Percentiles rank a stretch among this genome's conserved stretches.
Conservation (phyloP, 2,888 invertebrate species). For the Protophormia terraenovae region DNA sequence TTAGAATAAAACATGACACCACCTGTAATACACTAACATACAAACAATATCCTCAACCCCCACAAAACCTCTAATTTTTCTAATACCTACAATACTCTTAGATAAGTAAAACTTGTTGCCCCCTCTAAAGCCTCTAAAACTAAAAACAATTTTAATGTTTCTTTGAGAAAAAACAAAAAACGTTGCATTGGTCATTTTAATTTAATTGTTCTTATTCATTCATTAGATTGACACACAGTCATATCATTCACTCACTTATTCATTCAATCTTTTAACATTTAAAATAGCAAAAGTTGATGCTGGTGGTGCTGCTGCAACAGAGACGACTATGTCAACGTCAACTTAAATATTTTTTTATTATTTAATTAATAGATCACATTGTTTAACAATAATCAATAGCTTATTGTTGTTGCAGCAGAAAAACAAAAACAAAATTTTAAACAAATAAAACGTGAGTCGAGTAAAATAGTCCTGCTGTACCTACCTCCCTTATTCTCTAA, state of each 20-base stretch:
- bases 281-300: neutral
- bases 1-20: neutral
- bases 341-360: neutral
- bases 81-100: neutral
- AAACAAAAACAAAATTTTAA: neutral
- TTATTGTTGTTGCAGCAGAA: neutral
- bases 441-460: slow-evolving; percentile 31
- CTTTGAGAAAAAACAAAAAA: neutral
- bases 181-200: slow-evolving; percentile 13
- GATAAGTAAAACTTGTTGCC: neutral
- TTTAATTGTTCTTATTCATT: slow-evolving; percentile 13
- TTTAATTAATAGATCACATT: slow-evolving; percentile 1
- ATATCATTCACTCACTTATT: neutral
- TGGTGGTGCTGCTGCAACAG: neutral
- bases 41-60: neutral
- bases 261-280: no score
- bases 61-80: no score
- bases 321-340: slow-evolving; percentile 15
- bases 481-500: neutral
- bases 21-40: neutral
- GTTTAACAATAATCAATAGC: neutral
- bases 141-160: neutral
- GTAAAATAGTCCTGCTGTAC: neutral
- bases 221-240: slow-evolving; percentile 8
- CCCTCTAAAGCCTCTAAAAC: neutral